Base-by-base conservation (phyloP, 2,113 vertebrate genomes). In the Salvelinus fontinalis region DNA sequence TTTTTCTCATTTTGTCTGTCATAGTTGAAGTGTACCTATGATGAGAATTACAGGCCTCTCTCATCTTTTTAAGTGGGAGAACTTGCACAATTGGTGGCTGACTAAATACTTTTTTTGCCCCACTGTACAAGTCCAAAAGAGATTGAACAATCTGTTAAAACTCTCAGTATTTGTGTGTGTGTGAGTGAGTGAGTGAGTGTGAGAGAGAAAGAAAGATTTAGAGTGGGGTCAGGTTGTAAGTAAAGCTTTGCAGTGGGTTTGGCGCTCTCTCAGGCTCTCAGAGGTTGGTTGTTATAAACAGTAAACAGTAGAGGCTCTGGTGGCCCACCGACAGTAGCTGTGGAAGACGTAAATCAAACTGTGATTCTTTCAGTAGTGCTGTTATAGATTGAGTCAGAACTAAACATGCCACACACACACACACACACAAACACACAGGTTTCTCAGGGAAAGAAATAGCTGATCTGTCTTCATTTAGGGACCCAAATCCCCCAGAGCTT, bases 381-480 rank as follows among this genome's bases (percentile, higher is more conserved):
- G 22, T 68, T 49, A 13, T 54, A 54, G 51, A 54, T 14, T 44
- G 27, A 27, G 48, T 51, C 60, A 59, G 59, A 71, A 70, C 71
- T 18, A 34, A 71, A 57, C 66, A 83, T 60, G 44, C 14, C 57
- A 22, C 69, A 22, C 29, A 64, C 34, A 29, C 68, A 29, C 34
- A 44, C 49, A 18, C 74, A 76, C 24, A 34, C 57, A 71, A 27
- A 70, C 44, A 77, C 66, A 59, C 34, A 75, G 14, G 22, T 64
- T 73, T 20, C 72, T 79, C 27, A 51, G 26, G 69, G 70, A 14
- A 76, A 75, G 67, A 78, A 70, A 60, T 60, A 26, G n/a, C 70
- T 74, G 71, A 84, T 81, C 68, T 78, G 75, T 81, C 64, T 75
- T 59, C 59, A 84, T 80, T 78, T 71, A 54, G 67, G 59, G 66